Base-by-base conservation (phyloP, 2,888 invertebrate genomes). In the Epinotia nisella region DNA sequence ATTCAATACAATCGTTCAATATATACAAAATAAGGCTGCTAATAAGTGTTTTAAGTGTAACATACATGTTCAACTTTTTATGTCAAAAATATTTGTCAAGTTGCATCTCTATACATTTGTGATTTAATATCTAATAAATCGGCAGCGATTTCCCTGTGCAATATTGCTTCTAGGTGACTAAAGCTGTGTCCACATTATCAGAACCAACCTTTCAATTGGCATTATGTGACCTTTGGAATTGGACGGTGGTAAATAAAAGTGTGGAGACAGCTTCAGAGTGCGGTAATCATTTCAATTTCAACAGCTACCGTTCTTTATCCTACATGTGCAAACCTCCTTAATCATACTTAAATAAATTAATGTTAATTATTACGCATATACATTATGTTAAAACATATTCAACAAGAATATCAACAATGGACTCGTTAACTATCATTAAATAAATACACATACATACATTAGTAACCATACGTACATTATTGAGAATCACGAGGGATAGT, bases 361-460 rank as follows among this genome's bases (percentile, higher is more conserved):
- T 76, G 77, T 76, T 71, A 81, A 75, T 77, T 82, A 84, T 80
- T 76, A 77, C 81, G 79, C 79, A 78, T 84, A 85, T 86, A 87
- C 85, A 85, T 82, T 85, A 88, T 83, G 81, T 89, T 91, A 93
- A 90, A 92, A 88, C 88, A 92, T 91, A 92, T 87, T 92, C 89
- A 93, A 93, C 93, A 93, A 92, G 92, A 92, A 91, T 92, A 92
- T 91, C 90, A 93, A 93, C 93, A 93, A 93, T 93, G 92, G 92
- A 93, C 93, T 90, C 81, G 82, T 84, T 88, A 86, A 87, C 86
- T 90, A 88, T 86, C 88, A 88, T 86, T 88, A 88, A 87, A 90
- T 87, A 88, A 89, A 90, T 88, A 88, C 84, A 84, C 82, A 82
- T 74, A 75, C 75, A 79, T 76, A 76, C 73, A 72, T 71, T 72